A percentile compares a stretch with the other conserved stretches of the same genome.
Conservation (phyloP, 2,113 vertebrate species). For the Heloderma charlesbogerti region DNA sequence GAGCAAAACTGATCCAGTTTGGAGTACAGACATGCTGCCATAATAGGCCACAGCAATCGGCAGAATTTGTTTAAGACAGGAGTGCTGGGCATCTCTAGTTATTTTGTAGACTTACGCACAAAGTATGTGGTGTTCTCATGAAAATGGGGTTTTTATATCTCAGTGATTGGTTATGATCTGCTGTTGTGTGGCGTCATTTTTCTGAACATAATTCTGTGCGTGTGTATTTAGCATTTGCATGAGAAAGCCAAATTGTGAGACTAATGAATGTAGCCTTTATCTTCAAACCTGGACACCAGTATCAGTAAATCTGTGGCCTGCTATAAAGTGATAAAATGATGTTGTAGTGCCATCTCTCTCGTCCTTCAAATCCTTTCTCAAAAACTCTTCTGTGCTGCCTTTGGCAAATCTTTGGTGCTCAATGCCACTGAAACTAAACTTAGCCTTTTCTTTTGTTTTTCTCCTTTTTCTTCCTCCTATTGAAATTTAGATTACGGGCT, state of each 20-base stretch:
- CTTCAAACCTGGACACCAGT: neutral
- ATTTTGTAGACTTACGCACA: neutral
- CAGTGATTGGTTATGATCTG: neutral
- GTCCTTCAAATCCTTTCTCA: neutral
- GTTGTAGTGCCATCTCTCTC: neutral
- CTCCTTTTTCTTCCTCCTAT: too few species aligned
- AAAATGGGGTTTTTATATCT: neutral
- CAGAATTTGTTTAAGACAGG: neutral
- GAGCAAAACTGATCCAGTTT: slow-evolving; percentile 17
- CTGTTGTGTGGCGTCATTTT: neutral
- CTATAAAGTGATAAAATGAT: neutral
- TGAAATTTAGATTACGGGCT: neutral
- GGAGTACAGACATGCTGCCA: neutral
- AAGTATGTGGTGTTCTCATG: neutral
- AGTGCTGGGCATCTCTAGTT: neutral
- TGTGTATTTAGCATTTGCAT: neutral
- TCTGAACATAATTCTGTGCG: neutral
- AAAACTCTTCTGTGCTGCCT: neutral
- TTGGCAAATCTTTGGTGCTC: neutral
- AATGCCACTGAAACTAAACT: neutral
- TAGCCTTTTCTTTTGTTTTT: neutral
- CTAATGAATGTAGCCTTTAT: neutral
- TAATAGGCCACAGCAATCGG: neutral
- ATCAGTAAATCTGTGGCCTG: neutral
- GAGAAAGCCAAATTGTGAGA: neutral